Conservation (phyloP, 2,888 invertebrate species). For the Mantis religiosa region DNA sequence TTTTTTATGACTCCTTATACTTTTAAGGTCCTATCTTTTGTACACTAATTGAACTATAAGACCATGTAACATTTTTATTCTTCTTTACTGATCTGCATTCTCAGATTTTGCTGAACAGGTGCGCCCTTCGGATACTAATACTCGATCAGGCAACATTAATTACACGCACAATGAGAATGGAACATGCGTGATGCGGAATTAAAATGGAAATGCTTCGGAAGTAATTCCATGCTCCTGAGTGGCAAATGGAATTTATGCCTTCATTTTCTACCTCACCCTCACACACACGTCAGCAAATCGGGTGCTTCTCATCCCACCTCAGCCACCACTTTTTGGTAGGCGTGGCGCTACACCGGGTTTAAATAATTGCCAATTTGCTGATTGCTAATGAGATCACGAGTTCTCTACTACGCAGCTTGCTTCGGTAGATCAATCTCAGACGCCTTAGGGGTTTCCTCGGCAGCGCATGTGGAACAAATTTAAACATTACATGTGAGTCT, state of each 20-base stretch:
- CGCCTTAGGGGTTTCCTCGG: background rate
- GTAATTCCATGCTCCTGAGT: background rate
- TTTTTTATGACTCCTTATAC: too few species aligned
- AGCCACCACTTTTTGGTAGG: background rate
- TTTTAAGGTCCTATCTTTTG: too few species aligned
- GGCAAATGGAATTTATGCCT: background rate
- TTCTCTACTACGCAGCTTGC: background rate
- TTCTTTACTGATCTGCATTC: too few species aligned
- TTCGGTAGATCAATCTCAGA: background rate
- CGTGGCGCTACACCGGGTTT: background rate
- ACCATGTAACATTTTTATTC: too few species aligned
- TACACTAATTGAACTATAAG: too few species aligned
- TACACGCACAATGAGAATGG: background rate
- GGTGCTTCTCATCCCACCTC: background rate
- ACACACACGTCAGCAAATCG: background rate
- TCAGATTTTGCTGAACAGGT: too few species aligned
- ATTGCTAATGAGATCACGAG: background rate
- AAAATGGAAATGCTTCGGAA: background rate
- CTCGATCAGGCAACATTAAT: background rate
- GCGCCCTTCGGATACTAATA: background rate
- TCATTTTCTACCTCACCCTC: background rate
- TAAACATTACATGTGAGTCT: background rate
- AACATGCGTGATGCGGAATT: background rate
- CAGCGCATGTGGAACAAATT: background rate
- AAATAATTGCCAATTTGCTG: constrained; percentile 3